Evolutionary conservation across 2,797 vertebrate genomes (phyloP).

Genomic region (Bradypodion pumilum): DNA sequence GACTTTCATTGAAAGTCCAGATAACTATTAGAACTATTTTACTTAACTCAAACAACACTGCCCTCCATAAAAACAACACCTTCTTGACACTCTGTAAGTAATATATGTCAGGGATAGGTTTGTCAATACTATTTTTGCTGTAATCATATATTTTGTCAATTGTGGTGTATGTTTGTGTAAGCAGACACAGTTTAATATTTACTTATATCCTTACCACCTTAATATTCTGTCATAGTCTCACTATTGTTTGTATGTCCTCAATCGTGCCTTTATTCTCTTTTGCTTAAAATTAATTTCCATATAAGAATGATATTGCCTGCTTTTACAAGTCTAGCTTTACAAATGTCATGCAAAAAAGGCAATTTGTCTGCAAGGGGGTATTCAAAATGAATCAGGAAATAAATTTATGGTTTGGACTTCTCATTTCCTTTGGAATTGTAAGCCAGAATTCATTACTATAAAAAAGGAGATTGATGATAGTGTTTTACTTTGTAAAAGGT

Average conservation of each 20-base stretch:
- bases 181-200: not conserved
- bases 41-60: too few relatives aligned
- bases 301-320: not conserved
- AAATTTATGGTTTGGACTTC: constrained; percentile 12
- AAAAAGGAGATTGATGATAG: not conserved
- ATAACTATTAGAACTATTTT: too few relatives aligned
- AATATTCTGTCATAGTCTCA: not conserved
- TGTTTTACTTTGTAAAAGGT: not conserved
- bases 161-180: not conserved
- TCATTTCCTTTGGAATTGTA: not conserved
- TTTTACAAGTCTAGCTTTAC: not conserved
- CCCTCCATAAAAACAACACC: too few relatives aligned
- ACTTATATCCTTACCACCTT: not conserved
- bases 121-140: too few relatives aligned
- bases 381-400: constrained; percentile 10
- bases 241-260: not conserved
- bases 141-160: too few relatives aligned
- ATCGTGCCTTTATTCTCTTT: not conserved
- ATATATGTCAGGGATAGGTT: too few relatives aligned
- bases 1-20: too few relatives aligned
- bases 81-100: too few relatives aligned
- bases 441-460: fast-evolving
- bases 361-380: not conserved
- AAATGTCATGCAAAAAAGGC: not conserved
- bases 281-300: constrained; percentile 27